Percentiles rank a stretch among this genome's conserved stretches.
These are phyloP conservation scores for Oithona nana DNA, from an alignment of 2,888 invertebrate species.

Conservation along the genomic window DNA sequence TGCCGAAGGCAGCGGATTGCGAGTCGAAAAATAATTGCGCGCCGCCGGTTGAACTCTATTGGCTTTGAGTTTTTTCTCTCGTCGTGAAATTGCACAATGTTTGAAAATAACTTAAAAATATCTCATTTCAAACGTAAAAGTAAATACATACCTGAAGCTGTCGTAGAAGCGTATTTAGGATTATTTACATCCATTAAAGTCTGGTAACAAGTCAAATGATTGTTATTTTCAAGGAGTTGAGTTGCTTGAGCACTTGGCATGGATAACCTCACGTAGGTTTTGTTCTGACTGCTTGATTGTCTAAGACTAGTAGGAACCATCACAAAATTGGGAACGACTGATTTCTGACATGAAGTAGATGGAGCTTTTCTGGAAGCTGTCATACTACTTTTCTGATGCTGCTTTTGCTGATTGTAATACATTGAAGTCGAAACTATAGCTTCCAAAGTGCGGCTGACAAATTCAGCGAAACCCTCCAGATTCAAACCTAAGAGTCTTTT, in stretches of 20 bases:
- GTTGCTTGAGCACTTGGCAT: background rate
- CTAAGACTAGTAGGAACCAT: background rate
- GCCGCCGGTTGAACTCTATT: too few relatives aligned
- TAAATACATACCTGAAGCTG: too few relatives aligned
- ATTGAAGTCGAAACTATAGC: background rate
- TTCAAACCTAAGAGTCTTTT: background rate
- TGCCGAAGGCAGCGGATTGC: too few relatives aligned
- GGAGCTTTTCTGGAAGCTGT: background rate
- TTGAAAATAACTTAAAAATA: too few relatives aligned
- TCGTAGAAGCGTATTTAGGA: background rate
- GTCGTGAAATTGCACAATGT: too few relatives aligned
- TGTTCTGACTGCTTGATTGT: too few relatives aligned
- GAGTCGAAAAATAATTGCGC: too few relatives aligned
- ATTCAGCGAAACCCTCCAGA: slow-evolving; percentile 14
- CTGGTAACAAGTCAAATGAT: background rate
- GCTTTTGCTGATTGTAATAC: background rate
- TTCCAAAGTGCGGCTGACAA: slow-evolving; percentile 13
- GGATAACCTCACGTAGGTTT: background rate
- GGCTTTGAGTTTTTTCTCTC: too few relatives aligned
- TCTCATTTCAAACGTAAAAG: too few relatives aligned
- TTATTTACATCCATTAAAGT: background rate
- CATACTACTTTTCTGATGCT: background rate
- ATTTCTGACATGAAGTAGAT: background rate
- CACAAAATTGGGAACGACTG: background rate
- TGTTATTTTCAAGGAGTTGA: too few relatives aligned